A percentile compares a stretch with the other conserved stretches of the same genome.
These are phyloP conservation scores for Crossocerus cetratus DNA, from an alignment of 2,888 invertebrate genomes.

Conservation along the genomic window DNA sequence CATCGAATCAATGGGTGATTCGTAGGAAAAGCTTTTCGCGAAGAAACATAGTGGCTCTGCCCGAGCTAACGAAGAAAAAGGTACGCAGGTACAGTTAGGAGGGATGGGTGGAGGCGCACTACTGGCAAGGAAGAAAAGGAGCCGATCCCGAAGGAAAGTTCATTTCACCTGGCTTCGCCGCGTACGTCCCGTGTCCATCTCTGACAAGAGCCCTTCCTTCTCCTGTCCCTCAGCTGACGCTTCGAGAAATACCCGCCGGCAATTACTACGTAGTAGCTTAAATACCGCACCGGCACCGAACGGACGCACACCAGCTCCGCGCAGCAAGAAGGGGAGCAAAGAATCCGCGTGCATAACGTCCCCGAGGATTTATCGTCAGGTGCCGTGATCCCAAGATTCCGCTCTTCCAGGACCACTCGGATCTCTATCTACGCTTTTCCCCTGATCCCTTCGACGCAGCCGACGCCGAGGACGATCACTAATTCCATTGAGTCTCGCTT, in stretches of 20 bases:
- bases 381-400: slow-evolving; percentile 44
- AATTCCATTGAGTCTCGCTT: background rate
- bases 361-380: slow-evolving; percentile 52
- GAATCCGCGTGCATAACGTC: slow-evolving; percentile 51
- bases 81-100: background rate
- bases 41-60: background rate
- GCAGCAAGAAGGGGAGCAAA: slow-evolving; percentile 39
- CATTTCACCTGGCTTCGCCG: slow-evolving; percentile 25
- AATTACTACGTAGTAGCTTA: slow-evolving; percentile 47
- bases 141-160: slow-evolving; percentile 20
- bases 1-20: too few relatives aligned
- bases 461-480: background rate
- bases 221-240: slow-evolving; percentile 50
- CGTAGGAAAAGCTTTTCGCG: too few relatives aligned
- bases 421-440: slow-evolving; percentile 29
- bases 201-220: slow-evolving; percentile 33
- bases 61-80: too few relatives aligned
- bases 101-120: slow-evolving; percentile 6
- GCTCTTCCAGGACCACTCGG: slow-evolving; percentile 32
- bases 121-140: slow-evolving; percentile 10
- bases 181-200: slow-evolving; percentile 24
- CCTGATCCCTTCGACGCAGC: background rate
- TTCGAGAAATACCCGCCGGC: slow-evolving; percentile 54
- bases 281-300: slow-evolving; percentile 41
- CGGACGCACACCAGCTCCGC: too few relatives aligned